Evolutionary conservation across 2,888 invertebrate species (phyloP), one percentile per base, ranked within the genome.

Genomic region (Ischnura elegans): DNA sequence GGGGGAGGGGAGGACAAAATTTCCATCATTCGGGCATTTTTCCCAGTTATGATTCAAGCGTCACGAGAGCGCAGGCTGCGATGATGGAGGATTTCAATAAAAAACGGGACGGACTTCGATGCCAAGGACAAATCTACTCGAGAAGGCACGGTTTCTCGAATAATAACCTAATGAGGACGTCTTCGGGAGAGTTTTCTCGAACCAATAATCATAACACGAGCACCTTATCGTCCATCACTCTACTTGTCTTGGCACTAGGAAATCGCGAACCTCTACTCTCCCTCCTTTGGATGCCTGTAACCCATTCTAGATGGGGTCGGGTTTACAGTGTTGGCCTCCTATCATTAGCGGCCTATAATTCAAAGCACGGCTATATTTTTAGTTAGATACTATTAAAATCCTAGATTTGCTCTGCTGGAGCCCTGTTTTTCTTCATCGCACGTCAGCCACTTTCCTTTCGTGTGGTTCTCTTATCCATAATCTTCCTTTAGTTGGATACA

Each of bases 71-170:
- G 36, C 76, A 16, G 5, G 76, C 76, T 51, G 36, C 76, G 76
- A 76, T 76, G 76, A 76, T 76, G 29, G 76, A 76, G 76, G 36
- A 76, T 76, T 76, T 16, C 76, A 86, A 86, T 43, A 86, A 86
- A n/a, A 86, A 86, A 86, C 43, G 86, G 45, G n/a, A 86, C 45
- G 8, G 3, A 25, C 45, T 10, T 36, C 45, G 46, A 36, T 13
- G 86, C 86, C 86, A 25, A 46, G 45, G n/a, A 25, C 21, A 10
- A 42, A 36, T 45, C 42, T 36, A 43, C 85, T 25, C 43, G 86
- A 5, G 51, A 42, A n/a, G 25, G 45, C 42, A 29, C 25, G n/a
- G 21, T 8, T 10, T n/a, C 43, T 90, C 61, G 21, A 61, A 87
- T 42, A 87, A 85, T 42, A 29, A 6, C 19, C 16, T 25, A 85